Evolutionary conservation across 2,797 vertebrate genomes (phyloP), one percentile per base, ranked within the genome.

Genomic region (Oceanodroma leucorhoa): DNA sequence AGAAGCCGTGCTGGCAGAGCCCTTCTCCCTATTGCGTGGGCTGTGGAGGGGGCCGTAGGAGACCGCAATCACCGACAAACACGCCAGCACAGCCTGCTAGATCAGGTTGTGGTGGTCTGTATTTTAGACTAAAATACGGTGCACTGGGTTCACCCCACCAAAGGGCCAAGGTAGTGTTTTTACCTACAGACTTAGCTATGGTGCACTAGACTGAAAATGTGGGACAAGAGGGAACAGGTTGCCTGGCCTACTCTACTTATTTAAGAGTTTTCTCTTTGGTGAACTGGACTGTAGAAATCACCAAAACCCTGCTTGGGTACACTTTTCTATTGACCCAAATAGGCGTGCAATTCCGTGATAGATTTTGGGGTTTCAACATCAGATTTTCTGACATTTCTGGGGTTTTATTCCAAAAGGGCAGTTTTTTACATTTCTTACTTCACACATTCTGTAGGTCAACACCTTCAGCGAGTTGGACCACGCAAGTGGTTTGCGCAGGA

Each of bases 391-490:
- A 24, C 4, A 45, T 53, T 82, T 84, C 50, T 46, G 7, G 1
- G 5, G 0, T 57, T 38, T 84, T 83, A 78, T 62, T 19, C 27
- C 18, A 18, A 57, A 83, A 65, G 10, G 30, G 5, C 4, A 20
- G 3, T 0, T 16, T 80, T 67, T 81, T 53, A 48, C 2, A 20
- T 24, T 82, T 87, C 24, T 89, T 32, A 5, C 8, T 77, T 57
- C 24, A 21, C 5, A 1, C 36, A 45, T 34, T 89, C 36, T 55
- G 20, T 29, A 7, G 1, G 23, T 34, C 64, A 53, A 21, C 34
- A 38, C 30, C 26, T 88, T 48, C 3, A 6, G 51, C 23, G 40
- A 43, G 18, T 0, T 36, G 41, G 27, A 50, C 5, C 0, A 0
- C 27, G 22, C 11, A 53, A 75, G 30, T 6, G 21, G 19, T 58